phyloP scores from a whole-genome alignment of 2,888 invertebrate species.

The Eurois occulta region DNA sequence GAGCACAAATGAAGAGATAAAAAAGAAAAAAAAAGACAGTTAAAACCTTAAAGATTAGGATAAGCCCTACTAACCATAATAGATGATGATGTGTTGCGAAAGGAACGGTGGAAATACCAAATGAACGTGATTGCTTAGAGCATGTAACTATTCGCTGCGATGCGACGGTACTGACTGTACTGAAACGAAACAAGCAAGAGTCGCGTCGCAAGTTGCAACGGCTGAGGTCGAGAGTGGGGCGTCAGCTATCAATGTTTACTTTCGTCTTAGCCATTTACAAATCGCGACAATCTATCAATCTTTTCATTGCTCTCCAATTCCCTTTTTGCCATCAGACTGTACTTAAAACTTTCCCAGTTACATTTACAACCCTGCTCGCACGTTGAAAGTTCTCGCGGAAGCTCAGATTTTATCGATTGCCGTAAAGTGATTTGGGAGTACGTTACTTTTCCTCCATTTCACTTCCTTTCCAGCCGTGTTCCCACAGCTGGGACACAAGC shows the following conservation, averaged over 20 bases:
- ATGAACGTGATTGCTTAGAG: neutral
- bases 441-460: neutral
- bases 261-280: neutral
- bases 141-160: neutral
- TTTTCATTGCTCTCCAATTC: neutral
- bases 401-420: slow-evolving; percentile 5
- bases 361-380: neutral
- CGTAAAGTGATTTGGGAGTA: neutral
- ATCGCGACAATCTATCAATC: neutral
- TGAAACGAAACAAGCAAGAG: too few species aligned
- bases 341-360: neutral
- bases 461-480: neutral
- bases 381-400: neutral
- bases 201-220: neutral
- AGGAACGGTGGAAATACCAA: neutral
- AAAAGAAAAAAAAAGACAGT: too few species aligned
- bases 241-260: neutral
- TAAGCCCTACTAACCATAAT: too few species aligned
- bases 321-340: neutral
- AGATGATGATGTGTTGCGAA: neutral
- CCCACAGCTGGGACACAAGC: neutral
- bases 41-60: too few species aligned
- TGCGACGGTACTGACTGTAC: too few species aligned
- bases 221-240: neutral
- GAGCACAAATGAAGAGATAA: too few species aligned